Base-by-base conservation (phyloP, 2,888 invertebrate genomes). In the Caenorhabditis uteleia region DNA sequence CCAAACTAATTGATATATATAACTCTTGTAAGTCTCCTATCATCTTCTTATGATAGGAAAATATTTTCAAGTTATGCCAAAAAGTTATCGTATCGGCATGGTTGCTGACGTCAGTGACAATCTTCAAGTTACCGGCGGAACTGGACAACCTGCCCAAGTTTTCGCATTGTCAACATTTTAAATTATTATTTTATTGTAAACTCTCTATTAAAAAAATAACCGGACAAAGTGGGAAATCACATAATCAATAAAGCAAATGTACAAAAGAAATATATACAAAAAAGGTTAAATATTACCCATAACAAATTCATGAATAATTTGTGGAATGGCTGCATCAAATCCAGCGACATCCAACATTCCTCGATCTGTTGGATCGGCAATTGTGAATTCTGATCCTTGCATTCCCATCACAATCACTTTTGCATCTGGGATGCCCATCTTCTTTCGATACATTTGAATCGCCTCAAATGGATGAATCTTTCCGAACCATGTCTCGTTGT, bases 381-480 rank as follows among this genome's bases (percentile, higher is more conserved):
- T 82, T 2, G 83, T 82, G 77, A 85, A 85, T 3, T 79, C 70
- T 36, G 74, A 82, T n/a, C 81, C 77, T 12, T 79, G 70, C 84
- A 85, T 83, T 23, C 75, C 82, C 69, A 79, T 73, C 16, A 81
- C 79, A 23, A 78, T 66, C n/a, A 81, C 67, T 40, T 71, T 66
- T 23, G 80, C 79, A 40, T 79, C 77, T 16, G 48, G 66, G 45
- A 78, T 74, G 20, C 73, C 74, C 18, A 68, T 67, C 40, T 85
- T 83, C 21, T 84, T 77, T 58, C 89, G 85, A 82, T 91, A 91
- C 45, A 87, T 84, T 57, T 86, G 82, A 48, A 91, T 85, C 7
- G 86, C 85, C 29, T 84, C 68, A 84, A 72, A 86, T 82, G 76
- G 88, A 84, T 85, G 88, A 82, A 85, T 85, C 34, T 67, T 20